Evolutionary conservation across 2,113 vertebrate genomes (phyloP), one percentile per base, ranked within the genome.

Genomic region (Tachycineta bicolor): DNA sequence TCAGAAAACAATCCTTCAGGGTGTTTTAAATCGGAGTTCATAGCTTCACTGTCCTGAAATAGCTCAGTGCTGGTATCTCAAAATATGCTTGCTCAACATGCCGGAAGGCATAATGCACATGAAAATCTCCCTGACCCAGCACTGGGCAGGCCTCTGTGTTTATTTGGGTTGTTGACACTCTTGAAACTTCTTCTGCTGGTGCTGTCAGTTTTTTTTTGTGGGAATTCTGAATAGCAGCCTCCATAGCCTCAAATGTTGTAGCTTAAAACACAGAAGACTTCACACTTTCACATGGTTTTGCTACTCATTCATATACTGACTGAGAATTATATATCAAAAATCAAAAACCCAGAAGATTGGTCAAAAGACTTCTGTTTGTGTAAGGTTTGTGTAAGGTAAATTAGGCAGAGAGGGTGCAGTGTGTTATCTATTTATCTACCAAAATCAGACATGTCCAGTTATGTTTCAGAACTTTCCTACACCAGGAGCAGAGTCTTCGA

Each of bases 11-110:
- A 82, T 71, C 41, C 20, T 94, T 91, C 39, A 64, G 69, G 22
- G 4, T 0, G 83, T 81, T 49, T 91, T 68, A 8, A 11, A 84
- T 67, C 34, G 68, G 55, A 52, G 26, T 91, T 89, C 53, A 47
- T 71, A 94, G 28, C 60, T 91, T 22, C 60, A 59, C 47, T 75
- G 28, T 68, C 65, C 87, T 89, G 73, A 93, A 95, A 89, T 64
- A 94, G 18, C 62, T 85, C 44, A 33, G 49, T 82, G 53, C 52
- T 78, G 34, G 34, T 65, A 58, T 58, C 87, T 90, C 70, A 64
- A 82, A 91, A 96, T 87, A 53, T 34, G 81, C 91, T 95, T 91
- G 87, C 77, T 94, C 87, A 89, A 43, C 69, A 71, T 76, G 81
- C 83, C 94, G 84, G 83, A 79, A 90, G 74, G 77, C 31, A 89